These are phyloP conservation scores for Griposia aprilina DNA, from an alignment of 2,888 invertebrate genomes.

Conservation along the genomic window DNA sequence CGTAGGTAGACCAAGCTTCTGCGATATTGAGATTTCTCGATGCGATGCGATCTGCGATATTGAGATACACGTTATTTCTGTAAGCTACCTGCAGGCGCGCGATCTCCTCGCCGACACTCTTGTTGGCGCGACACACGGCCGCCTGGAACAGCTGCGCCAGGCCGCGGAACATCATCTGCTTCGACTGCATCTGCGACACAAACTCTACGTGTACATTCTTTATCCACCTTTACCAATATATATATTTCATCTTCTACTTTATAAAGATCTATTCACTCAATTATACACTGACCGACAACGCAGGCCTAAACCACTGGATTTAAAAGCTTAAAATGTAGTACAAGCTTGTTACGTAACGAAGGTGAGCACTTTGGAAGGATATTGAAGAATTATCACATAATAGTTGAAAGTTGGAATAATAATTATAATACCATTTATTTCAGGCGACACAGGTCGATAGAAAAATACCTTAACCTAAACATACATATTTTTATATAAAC, in stretches of 20 bases:
- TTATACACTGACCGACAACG: no score
- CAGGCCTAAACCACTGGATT: no score
- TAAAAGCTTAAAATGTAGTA: no score
- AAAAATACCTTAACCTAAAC: no score
- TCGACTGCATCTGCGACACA: conserved; percentile 92
- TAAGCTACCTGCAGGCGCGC: conserved; percentile 93
- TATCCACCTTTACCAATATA: not conserved
- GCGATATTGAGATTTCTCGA: not conserved
- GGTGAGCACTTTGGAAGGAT: no score
- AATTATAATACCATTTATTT: no score
- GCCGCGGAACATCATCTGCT: conserved; percentile 97
- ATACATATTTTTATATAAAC: no score
- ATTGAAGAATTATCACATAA: no score
- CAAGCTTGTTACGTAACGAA: no score
- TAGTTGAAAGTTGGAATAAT: no score
- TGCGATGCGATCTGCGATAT: not conserved
- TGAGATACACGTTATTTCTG: not conserved
- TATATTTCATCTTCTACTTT: not conserved
- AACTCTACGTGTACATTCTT: not conserved
- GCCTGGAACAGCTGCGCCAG: conserved; percentile 97
- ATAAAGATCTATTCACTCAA: not conserved
- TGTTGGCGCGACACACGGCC: conserved; percentile 94
- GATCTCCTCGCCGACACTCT: conserved; percentile 97
- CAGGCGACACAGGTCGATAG: no score
- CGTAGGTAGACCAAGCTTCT: not conserved